Base-by-base conservation (phyloP, 1,140 invertebrate species). In the Zaprionus ghesquierei region DNA sequence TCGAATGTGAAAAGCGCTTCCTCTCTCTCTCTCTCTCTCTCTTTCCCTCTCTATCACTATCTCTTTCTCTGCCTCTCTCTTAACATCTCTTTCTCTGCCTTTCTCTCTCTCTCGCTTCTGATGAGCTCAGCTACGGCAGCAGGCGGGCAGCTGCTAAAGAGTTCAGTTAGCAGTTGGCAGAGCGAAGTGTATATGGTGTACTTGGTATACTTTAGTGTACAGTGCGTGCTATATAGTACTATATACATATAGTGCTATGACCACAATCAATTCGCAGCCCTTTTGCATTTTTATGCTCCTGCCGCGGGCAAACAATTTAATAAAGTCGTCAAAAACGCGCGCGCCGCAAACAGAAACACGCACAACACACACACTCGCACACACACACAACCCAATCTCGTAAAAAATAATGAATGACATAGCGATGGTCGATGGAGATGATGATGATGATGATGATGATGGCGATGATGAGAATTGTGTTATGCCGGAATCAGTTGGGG, bases 311-410 rank as follows among this genome's bases (percentile, higher is more conserved):
- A 2, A 15, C 35, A 41, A 75, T 66, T 75, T 55, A 72, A 75
- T 75, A 72, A 66, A 72, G 49, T 49, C 29, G 41, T 38, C 54
- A 59, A 65, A 64, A 71, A 71, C 13, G 33, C 50, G 18, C 18
- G 13, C 3, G n/a, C 20, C 23, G 31, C 31, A 22, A 33, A 20
- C 22, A 59, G 13, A 59, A n/a, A 38, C n/a, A 38, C 35, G 8
- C n/a, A 41, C 35, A 41, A n/a, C 22, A 59, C 13, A 59, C 5
- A 38, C n/a, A 38, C 35, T 6, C n/a, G 15, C 35, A 41, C 35
- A 15, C n/a, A 8, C 35, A 41, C 6, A 41, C 33, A 38, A n/a
- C 33, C 13, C n/a, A 41, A 41, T 41, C 35, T 41, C 35, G 35
- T 41, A 41, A 41, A 41, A 25, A 58, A 27, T 46, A n/a, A 29